Evolutionary conservation across 23 tunicate species (phyloP).

Genomic region (Trididemnum miniatum): DNA sequence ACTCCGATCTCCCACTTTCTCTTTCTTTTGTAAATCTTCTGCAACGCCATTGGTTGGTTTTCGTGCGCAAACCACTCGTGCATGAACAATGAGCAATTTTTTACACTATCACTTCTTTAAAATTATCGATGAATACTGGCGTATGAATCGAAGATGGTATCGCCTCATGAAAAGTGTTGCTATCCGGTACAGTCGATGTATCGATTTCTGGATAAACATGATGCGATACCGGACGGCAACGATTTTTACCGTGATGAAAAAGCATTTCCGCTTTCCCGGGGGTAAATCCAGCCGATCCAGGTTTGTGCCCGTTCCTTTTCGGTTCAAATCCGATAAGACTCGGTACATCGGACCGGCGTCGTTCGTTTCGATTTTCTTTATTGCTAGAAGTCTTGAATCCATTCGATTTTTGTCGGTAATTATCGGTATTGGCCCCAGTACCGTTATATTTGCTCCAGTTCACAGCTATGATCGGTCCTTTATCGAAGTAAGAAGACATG

Average conservation of each 20-base stretch:
- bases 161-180: neutral
- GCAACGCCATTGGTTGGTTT: neutral
- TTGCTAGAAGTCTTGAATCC: neutral
- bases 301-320: constrained; percentile 15
- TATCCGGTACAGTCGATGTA: neutral
- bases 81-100: too few species aligned
- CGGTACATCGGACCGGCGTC: neutral
- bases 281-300: constrained; percentile 26
- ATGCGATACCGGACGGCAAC: constrained; percentile 6
- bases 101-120: constrained; percentile 54
- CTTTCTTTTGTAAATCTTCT: too few species aligned
- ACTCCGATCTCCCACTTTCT: too few species aligned
- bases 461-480: neutral
- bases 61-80: neutral
- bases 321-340: neutral
- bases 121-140: constrained; percentile 26
- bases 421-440: neutral
- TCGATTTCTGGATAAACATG: constrained; percentile 12
- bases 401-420: neutral
- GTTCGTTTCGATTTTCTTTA: neutral
- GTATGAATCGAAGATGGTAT: neutral
- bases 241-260: constrained; percentile 7
- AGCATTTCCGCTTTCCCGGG: constrained; percentile 45
- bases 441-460: neutral
- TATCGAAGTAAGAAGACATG: neutral